phyloP scores from a whole-genome alignment of 1,140 invertebrate genomes.

The Oncopodura yosiiana region DNA sequence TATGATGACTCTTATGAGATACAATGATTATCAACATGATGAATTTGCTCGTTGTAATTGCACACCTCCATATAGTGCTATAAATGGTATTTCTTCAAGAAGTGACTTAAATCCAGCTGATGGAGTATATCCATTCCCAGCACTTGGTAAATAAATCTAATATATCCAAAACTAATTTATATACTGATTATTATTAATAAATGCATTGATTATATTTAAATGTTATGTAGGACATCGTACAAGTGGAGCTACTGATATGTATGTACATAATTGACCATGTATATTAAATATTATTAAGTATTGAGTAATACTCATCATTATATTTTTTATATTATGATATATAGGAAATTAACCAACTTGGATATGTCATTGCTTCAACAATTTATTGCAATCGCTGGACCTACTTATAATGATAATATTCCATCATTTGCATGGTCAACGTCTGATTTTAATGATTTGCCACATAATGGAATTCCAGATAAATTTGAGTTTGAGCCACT shows the following conservation, averaged over 20 bases:
- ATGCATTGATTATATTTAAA: conserved; percentile 4
- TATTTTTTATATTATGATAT: no score
- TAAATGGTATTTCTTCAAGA: conserved; percentile 60
- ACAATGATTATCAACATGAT: conserved; percentile 63
- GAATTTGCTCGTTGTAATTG: conserved; percentile 59
- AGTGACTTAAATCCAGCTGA: conserved; percentile 58
- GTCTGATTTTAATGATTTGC: conserved; percentile 49
- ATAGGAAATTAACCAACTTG: conserved; percentile 45
- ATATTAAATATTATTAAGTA: no score
- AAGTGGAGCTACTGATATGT: conserved; percentile 52
- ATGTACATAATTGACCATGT: no score
- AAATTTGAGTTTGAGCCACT: conserved; percentile 58
- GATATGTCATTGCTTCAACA: conserved; percentile 42
- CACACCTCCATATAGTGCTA: conserved; percentile 58
- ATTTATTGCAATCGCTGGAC: conserved; percentile 49
- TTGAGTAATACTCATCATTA: no score
- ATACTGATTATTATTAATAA: no score
- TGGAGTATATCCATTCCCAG: conserved; percentile 50
- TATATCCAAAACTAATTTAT: neutral
- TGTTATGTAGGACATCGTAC: conserved; percentile 41
- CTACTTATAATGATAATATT: conserved; percentile 48
- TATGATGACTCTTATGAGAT: conserved; percentile 57
- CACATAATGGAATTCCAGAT: conserved; percentile 67
- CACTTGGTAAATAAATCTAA: conserved; percentile 21
- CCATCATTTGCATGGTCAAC: conserved; percentile 65